A percentile compares a stretch with the other conserved stretches of the same genome.
phyloP scores from a whole-genome alignment of 2,888 invertebrate genomes.

The Achlya flavicornis region DNA sequence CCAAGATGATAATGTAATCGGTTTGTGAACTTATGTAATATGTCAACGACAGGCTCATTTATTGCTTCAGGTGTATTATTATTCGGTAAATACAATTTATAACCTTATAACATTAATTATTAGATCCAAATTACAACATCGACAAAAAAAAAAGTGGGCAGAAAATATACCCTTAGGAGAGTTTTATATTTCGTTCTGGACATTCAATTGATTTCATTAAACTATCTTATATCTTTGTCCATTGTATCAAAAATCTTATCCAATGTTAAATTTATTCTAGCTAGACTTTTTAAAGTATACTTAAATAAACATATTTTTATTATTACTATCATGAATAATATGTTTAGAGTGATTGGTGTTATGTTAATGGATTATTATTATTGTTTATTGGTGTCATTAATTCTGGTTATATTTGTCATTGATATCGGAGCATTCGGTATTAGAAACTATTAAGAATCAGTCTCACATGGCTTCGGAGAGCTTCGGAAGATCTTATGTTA shows the following conservation, averaged over 20 bases:
- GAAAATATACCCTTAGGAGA: slow-evolving; percentile 8
- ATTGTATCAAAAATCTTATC: slow-evolving; percentile 70
- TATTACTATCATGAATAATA: slow-evolving; percentile 34
- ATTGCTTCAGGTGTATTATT: slow-evolving; percentile 64
- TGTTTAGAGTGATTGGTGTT: slow-evolving; percentile 39
- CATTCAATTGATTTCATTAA: slow-evolving; percentile 18
- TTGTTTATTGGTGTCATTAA: slow-evolving; percentile 13
- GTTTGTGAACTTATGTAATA: not conserved
- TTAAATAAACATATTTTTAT: slow-evolving; percentile 40
- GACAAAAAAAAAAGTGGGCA: slow-evolving; percentile 27
- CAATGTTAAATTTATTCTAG: slow-evolving; percentile 60
- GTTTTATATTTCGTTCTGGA: not conserved
- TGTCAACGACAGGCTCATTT: slow-evolving; percentile 56
- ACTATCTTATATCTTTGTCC: slow-evolving; percentile 52
- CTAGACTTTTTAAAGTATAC: slow-evolving; percentile 48
- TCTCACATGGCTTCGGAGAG: too few species aligned
- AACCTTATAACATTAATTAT: slow-evolving; percentile 41
- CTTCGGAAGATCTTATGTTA: too few species aligned
- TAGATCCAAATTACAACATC: slow-evolving; percentile 29
- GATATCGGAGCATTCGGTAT: not conserved
- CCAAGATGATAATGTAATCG: not conserved
- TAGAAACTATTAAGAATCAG: not conserved
- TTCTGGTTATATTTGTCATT: not conserved
- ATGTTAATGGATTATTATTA: slow-evolving; percentile 16
- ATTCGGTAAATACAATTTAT: slow-evolving; percentile 47